phyloP scores from a whole-genome alignment of 2,888 invertebrate species.

The Exocentrus adspersus region DNA sequence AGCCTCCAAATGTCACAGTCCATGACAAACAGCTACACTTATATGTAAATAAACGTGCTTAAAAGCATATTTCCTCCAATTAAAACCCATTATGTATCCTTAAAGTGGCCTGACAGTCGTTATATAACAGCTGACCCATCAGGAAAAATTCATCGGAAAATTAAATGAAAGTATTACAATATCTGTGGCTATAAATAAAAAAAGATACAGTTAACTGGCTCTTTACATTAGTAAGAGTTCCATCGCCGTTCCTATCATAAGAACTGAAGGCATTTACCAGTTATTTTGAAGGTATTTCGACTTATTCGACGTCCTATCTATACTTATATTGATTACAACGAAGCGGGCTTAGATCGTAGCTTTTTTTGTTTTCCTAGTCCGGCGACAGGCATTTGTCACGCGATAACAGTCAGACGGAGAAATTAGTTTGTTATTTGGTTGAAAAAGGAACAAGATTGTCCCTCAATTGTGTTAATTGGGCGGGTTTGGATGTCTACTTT shows the following conservation, averaged over 20 bases:
- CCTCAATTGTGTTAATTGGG: slow-evolving; percentile 34
- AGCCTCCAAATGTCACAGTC: too few species aligned
- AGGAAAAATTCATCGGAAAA: slow-evolving; percentile 31
- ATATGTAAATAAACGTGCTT: slow-evolving; percentile 7
- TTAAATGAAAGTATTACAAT: slow-evolving; percentile 45
- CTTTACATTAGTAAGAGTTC: slow-evolving; percentile 32
- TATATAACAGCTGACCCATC: slow-evolving; percentile 25
- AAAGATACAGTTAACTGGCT: slow-evolving; percentile 36
- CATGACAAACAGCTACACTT: neutral
- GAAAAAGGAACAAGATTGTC: slow-evolving; percentile 31
- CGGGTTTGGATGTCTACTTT: slow-evolving; percentile 24
- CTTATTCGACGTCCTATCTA: slow-evolving; percentile 39
- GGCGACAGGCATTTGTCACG: slow-evolving; percentile 54
- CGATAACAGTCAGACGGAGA: slow-evolving; percentile 52
- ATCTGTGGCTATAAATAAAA: slow-evolving; percentile 43
- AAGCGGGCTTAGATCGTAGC: slow-evolving; percentile 43
- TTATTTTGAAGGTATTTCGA: slow-evolving; percentile 44
- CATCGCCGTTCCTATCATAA: slow-evolving; percentile 34
- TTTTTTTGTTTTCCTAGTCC: slow-evolving; percentile 44
- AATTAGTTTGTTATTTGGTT: slow-evolving; percentile 45
- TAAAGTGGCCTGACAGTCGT: neutral
- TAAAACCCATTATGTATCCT: slow-evolving; percentile 2
- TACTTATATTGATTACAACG: slow-evolving; percentile 46
- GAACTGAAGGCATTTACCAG: slow-evolving; percentile 41
- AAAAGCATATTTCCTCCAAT: neutral